Conservation (phyloP, 1,140 invertebrate species). For the Varroa destructor region DNA sequence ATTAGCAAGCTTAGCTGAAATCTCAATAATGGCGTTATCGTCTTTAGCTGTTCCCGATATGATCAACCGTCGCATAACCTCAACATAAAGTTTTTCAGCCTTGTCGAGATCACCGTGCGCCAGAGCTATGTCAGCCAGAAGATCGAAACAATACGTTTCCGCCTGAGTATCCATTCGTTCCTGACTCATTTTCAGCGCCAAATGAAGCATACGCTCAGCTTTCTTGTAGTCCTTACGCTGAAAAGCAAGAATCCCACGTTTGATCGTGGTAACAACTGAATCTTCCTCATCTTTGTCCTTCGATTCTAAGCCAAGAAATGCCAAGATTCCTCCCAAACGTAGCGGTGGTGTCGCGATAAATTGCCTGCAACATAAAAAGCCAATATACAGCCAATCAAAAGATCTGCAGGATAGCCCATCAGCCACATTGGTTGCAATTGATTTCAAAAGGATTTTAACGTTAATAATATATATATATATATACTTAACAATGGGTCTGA, state of each 20-base stretch:
- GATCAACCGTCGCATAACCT: slow-evolving; percentile 60
- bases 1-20: slow-evolving; percentile 50
- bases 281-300: slow-evolving; percentile 46
- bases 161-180: slow-evolving; percentile 57
- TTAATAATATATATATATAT: no score
- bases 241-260: slow-evolving; percentile 47
- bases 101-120: slow-evolving; percentile 58
- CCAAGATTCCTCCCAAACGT: slow-evolving; percentile 38
- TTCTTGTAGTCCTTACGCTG: slow-evolving; percentile 59
- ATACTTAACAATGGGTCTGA: no score
- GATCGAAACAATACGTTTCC: slow-evolving; percentile 71
- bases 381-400: no score
- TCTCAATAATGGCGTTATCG: slow-evolving; percentile 60
- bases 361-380: no score
- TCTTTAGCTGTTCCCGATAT: slow-evolving; percentile 52
- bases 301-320: slow-evolving; percentile 33
- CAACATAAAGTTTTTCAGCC: slow-evolving; percentile 66
- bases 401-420: no score
- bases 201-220: slow-evolving; percentile 67
- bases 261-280: slow-evolving; percentile 56
- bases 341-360: not conserved
- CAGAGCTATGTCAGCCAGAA: slow-evolving; percentile 77
- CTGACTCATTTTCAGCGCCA: slow-evolving; percentile 66
- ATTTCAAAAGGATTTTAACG: no score
- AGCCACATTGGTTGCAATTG: no score